phyloP scores from a whole-genome alignment of 1,140 invertebrate species.

The Myzus persicae region DNA sequence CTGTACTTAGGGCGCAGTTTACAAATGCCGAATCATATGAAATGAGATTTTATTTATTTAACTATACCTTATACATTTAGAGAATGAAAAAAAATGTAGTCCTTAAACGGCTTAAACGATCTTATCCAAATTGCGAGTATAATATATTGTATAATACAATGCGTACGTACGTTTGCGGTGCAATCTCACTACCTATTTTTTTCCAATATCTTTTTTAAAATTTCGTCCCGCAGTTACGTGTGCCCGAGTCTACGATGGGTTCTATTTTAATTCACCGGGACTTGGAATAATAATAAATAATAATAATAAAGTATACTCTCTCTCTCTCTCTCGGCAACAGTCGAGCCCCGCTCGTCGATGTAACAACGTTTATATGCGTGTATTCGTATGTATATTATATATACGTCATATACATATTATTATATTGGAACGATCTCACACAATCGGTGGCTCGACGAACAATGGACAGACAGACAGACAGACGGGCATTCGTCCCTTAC shows the following conservation, averaged over 20 bases:
- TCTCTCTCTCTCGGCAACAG: not conserved
- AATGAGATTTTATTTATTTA: not conserved
- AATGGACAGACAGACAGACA: constrained; percentile 35
- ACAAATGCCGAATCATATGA: too few relatives aligned
- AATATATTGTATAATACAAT: too few relatives aligned
- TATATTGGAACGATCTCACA: constrained; percentile 41
- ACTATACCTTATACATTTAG: too few relatives aligned
- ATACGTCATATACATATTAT: not conserved
- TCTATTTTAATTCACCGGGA: not conserved
- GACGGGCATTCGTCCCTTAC: constrained; percentile 41
- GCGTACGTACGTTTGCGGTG: too few relatives aligned
- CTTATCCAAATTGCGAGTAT: too few relatives aligned
- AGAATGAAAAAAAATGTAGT: too few relatives aligned
- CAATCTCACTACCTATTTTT: too few relatives aligned
- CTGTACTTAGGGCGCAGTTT: too few relatives aligned
- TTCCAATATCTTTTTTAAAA: not conserved
- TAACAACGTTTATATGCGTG: not conserved
- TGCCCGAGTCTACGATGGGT: not conserved
- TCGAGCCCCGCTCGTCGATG: not conserved
- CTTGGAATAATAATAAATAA: not conserved
- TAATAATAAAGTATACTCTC: not conserved
- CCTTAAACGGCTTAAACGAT: too few relatives aligned
- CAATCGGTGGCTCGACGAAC: constrained; percentile 23
- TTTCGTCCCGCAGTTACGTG: not conserved
- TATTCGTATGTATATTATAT: not conserved